These are phyloP conservation scores for Azorinus chamasolen DNA, from an alignment of 2,888 invertebrate genomes.

Conservation along the genomic window DNA sequence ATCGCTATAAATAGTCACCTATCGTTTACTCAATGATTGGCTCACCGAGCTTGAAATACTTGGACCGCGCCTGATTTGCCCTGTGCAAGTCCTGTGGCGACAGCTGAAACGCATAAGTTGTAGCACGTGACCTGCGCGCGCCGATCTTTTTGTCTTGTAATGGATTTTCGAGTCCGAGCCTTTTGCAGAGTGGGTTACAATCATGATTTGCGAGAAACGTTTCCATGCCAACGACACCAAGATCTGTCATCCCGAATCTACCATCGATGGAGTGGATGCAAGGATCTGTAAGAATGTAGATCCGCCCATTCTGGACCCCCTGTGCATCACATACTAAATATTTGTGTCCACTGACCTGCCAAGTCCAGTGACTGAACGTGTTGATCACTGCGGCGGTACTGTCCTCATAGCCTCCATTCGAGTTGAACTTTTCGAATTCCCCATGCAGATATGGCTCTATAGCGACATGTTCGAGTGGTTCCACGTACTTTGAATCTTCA, in stretches of 20 bases:
- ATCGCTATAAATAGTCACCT: too few species aligned
- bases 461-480: conserved; percentile 53
- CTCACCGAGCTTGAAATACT: conserved; percentile 45
- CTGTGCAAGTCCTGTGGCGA: conserved; percentile 46
- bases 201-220: conserved; percentile 57
- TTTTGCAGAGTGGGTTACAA: conserved; percentile 59
- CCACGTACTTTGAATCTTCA: conserved; percentile 49
- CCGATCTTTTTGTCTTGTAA: conserved; percentile 23
- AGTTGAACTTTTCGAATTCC: conserved; percentile 61
- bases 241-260: conserved; percentile 62
- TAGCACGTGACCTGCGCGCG: conserved; percentile 32
- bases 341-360: conserved; percentile 57
- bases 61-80: conserved; percentile 53
- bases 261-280: conserved; percentile 61
- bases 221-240: conserved; percentile 63
- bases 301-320: conserved; percentile 53
- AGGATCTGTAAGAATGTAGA: conserved; percentile 61
- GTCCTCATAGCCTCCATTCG: conserved; percentile 58
- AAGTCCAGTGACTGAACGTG: conserved; percentile 67
- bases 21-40: conserved; percentile 43
- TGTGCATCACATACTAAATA: conserved; percentile 63
- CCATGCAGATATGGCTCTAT: conserved; percentile 63
- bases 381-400: conserved; percentile 44
- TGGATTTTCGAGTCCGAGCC: conserved; percentile 55
- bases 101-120: conserved; percentile 57